Evolutionary conservation across 2,113 vertebrate genomes (phyloP).

Genomic region (Meles meles): DNA sequence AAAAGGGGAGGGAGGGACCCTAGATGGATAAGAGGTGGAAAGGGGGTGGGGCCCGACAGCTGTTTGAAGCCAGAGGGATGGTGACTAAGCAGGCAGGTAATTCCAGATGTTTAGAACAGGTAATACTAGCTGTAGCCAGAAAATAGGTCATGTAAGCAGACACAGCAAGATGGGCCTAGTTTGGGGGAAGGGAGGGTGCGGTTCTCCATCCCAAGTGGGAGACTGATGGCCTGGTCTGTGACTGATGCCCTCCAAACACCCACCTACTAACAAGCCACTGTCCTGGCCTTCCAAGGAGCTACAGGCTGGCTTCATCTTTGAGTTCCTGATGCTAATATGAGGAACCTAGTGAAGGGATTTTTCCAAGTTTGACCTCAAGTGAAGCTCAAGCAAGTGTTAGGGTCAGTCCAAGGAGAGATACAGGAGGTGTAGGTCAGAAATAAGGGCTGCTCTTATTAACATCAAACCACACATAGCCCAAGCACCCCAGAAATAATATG

Average conservation of each 20-base stretch:
- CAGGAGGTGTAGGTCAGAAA: background rate
- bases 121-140: constrained; percentile 8
- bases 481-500: background rate
- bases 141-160: constrained; percentile 49
- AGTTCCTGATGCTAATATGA: background rate
- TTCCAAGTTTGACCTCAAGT: background rate
- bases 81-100: constrained; percentile 46
- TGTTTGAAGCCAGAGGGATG: constrained; percentile 50
- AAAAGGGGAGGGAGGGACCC: constrained; percentile 24
- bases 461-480: background rate
- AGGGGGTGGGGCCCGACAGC: constrained; percentile 29
- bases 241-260: background rate
- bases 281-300: background rate
- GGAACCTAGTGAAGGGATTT: background rate
- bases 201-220: constrained; percentile 5
- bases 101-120: constrained; percentile 59
- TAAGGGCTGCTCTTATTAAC: background rate
- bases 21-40: background rate
- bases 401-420: background rate
- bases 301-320: background rate
- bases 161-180: background rate
- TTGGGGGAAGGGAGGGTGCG: background rate
- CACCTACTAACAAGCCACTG: background rate
- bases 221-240: background rate
- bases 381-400: background rate